Percentiles rank a stretch among this genome's conserved stretches.
Conservation (phyloP, 92 coral and sea anemone genomes). For the Phenganax stokvisi region DNA sequence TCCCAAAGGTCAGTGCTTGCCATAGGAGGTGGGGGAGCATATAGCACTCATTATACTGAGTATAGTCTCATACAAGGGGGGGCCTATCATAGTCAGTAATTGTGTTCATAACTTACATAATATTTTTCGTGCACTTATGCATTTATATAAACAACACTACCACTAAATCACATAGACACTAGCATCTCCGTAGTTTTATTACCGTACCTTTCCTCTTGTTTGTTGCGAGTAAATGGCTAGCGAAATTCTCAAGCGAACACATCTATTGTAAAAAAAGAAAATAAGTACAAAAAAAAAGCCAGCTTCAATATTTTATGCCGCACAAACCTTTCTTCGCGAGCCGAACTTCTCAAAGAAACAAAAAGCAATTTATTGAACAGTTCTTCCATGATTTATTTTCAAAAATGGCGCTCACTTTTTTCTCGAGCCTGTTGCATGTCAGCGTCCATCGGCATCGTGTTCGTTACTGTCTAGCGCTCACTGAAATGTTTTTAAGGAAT, state of each 20-base stretch:
- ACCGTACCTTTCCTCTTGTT: slow-evolving; percentile 37
- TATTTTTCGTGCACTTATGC: neutral
- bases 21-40: neutral
- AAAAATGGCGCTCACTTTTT: slow-evolving; percentile 29
- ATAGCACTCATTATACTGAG: neutral
- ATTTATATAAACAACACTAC: neutral
- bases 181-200: neutral
- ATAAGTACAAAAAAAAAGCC: neutral
- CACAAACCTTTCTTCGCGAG: slow-evolving; percentile 65
- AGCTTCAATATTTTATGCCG: neutral
- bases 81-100: too few species aligned
- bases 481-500: neutral
- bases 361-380: slow-evolving; percentile 62
- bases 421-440: neutral
- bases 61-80: neutral
- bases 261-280: slow-evolving; percentile 41
- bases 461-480: neutral
- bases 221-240: slow-evolving; percentile 53
- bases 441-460: neutral
- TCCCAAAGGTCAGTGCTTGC: too few species aligned
- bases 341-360: slow-evolving; percentile 55
- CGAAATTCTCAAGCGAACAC: slow-evolving; percentile 60
- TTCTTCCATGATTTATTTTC: slow-evolving; percentile 60
- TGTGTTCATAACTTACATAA: too few species aligned
- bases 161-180: too few species aligned